Evolutionary conservation across 2,113 vertebrate genomes (phyloP), one percentile per base, ranked within the genome.

Genomic region (Tauraco erythrolophus): DNA sequence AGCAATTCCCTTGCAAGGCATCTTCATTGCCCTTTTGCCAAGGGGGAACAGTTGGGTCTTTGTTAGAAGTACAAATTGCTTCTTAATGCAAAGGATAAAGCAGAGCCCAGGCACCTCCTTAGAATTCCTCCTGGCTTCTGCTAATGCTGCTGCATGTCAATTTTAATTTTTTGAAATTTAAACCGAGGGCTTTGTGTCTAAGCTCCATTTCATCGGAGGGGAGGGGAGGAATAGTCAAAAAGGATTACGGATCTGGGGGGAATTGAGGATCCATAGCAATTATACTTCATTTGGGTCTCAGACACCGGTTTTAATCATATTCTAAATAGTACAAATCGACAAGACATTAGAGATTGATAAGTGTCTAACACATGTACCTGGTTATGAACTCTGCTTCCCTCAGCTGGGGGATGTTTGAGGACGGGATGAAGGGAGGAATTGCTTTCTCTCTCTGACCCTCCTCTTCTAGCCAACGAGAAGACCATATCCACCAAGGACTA

Each of bases 91-190:
- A 94, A 98, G 97, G 97, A 98, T 98, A 97, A 98, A 98, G 96
- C 97, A 66, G 91, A 97, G 96, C 88, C 94, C 64, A 48, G 94
- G 97, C 96, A 92, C 96, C 98, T 98, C 98, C 97, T 98, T 98
- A 98, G 97, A 98, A 98, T 98, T 98, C 98, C 93, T 98, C 89
- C 97, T 93, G 23, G 84, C 94, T 97, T 97, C 96, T 82, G 81
- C 97, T 97, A 98, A 97, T 97, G 96, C 97, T 74, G 84, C 98
- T 97, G 98, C 98, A 98, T 98, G 98, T 98, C 98, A 98, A 98
- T 98, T 98, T 98, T 98, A 98, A 98, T 98, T 98, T 98, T 98
- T 98, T 98, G 97, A 98, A 98, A 98, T 98, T 98, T 98, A 98
- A 98, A 98, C 96, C 35, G 37, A 98, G 97, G 96, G 97, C 98